These are phyloP conservation scores for Hemistola chrysoprasaria DNA, from an alignment of 2,888 invertebrate species.

Conservation along the genomic window DNA sequence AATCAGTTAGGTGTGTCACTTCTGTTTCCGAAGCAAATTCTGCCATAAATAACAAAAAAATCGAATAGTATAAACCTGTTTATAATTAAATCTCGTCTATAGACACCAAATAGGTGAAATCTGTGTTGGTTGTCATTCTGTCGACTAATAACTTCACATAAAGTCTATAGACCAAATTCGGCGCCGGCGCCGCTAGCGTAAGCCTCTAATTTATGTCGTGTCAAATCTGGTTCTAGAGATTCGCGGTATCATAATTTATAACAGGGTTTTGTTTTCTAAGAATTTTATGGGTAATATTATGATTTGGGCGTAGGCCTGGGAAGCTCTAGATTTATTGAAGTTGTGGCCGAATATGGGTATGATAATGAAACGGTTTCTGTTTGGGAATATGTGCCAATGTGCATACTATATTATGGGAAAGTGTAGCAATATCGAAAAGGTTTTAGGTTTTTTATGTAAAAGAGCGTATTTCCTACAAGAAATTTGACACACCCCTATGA, in stretches of 20 bases:
- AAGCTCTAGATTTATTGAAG: neutral
- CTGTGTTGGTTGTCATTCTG: conserved; percentile 20
- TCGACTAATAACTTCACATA: conserved; percentile 13
- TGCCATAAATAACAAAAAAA: conserved; percentile 11
- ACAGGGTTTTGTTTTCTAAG: conserved; percentile 15
- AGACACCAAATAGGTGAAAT: conserved; percentile 25
- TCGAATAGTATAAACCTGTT: conserved; percentile 20
- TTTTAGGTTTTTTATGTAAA: no score
- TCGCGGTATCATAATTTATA: conserved; percentile 26
- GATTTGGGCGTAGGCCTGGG: neutral
- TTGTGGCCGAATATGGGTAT: neutral
- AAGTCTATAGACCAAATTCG: conserved; percentile 19
- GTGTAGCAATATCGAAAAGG: no score
- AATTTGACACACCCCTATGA: no score
- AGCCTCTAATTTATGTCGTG: conserved; percentile 27
- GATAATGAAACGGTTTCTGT: no score
- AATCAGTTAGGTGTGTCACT: neutral
- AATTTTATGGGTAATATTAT: conserved; percentile 8
- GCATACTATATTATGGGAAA: no score
- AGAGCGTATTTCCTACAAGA: no score
- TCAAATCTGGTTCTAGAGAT: conserved; percentile 25
- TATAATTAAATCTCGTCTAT: conserved; percentile 11
- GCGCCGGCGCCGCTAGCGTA: conserved; percentile 23
- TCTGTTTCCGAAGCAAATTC: neutral
- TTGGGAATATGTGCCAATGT: no score